These are phyloP conservation scores for Colossoma macropomum DNA, from an alignment of 2,113 vertebrate genomes.

Conservation along the genomic window DNA sequence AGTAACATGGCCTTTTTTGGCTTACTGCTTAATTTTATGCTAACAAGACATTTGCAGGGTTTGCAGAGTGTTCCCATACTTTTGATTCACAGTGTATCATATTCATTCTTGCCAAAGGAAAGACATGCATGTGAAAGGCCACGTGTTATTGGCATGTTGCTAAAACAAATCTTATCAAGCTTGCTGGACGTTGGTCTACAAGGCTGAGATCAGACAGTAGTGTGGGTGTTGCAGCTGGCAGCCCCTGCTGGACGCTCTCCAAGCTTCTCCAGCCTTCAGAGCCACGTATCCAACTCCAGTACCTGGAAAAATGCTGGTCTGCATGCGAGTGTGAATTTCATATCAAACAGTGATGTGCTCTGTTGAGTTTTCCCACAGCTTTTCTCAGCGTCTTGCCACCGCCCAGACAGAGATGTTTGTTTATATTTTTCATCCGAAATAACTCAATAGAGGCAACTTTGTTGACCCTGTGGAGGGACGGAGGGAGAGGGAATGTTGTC, in stretches of 20 bases:
- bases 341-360: constrained; percentile 40
- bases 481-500: not conserved
- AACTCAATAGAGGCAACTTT: not conserved
- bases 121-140: constrained; percentile 45
- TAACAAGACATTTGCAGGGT: too few relatives aligned
- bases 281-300: constrained; percentile 57
- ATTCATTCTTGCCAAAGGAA: constrained; percentile 33
- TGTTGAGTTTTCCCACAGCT: constrained; percentile 36
- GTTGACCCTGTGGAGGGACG: not conserved
- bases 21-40: too few relatives aligned
- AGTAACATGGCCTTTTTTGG: too few relatives aligned
- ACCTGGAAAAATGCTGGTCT: constrained; percentile 37
- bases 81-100: not conserved
- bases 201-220: constrained; percentile 39
- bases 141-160: constrained; percentile 42
- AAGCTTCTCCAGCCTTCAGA: constrained; percentile 44
- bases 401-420: constrained; percentile 15
- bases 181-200: constrained; percentile 45
- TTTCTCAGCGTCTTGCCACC: constrained; percentile 39
- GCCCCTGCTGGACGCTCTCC: constrained; percentile 45
- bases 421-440: constrained; percentile 25
- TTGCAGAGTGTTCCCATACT: too few relatives aligned
- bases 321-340: constrained; percentile 44
- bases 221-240: constrained; percentile 43
- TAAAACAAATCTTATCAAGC: constrained; percentile 61